A percentile compares a stretch with the other conserved stretches of the same genome.
phyloP scores from a whole-genome alignment of 2,888 invertebrate genomes.

The Phrixothrix hirtus region DNA sequence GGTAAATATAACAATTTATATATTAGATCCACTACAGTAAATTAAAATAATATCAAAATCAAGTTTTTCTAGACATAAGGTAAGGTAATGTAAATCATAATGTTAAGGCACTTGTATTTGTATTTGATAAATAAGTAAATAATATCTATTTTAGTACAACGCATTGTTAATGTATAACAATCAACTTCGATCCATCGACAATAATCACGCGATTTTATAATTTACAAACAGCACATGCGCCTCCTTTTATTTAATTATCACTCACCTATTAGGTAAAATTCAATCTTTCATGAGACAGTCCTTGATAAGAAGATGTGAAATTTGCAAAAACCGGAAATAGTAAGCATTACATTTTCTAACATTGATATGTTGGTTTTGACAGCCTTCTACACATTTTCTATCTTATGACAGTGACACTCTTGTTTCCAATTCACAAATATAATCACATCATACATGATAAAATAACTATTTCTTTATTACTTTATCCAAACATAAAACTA shows the following conservation, averaged over 20 bases:
- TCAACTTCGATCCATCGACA: conserved; percentile 12
- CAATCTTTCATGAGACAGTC: too few relatives aligned
- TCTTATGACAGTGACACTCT: conserved; percentile 12
- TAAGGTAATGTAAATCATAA: too few relatives aligned
- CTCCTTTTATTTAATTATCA: conserved; percentile 7
- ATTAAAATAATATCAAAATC: too few relatives aligned
- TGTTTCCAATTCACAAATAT: conserved; percentile 6
- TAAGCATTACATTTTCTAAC: conserved; percentile 12
- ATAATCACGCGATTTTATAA: conserved; percentile 25
- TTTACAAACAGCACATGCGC: conserved; percentile 13
- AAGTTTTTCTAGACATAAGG: too few relatives aligned
- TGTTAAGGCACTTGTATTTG: conserved; percentile 1
- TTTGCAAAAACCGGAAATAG: conserved; percentile 13
- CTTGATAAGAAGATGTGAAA: too few relatives aligned
- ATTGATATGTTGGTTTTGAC: conserved; percentile 13
- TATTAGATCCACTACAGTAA: too few relatives aligned
- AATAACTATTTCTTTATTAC: conserved; percentile 15
- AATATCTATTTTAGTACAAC: conserved; percentile 10
- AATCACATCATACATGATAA: conserved; percentile 16
- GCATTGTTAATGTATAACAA: conserved; percentile 12
- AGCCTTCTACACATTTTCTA: conserved; percentile 8
- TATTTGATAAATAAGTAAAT: conserved; percentile 13
- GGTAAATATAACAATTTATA: too few relatives aligned
- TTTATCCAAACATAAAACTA: too few relatives aligned
- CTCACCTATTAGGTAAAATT: background rate